Evolutionary conservation across 2,113 vertebrate species (phyloP).

Genomic region (Prionailurus bengalensis): DNA sequence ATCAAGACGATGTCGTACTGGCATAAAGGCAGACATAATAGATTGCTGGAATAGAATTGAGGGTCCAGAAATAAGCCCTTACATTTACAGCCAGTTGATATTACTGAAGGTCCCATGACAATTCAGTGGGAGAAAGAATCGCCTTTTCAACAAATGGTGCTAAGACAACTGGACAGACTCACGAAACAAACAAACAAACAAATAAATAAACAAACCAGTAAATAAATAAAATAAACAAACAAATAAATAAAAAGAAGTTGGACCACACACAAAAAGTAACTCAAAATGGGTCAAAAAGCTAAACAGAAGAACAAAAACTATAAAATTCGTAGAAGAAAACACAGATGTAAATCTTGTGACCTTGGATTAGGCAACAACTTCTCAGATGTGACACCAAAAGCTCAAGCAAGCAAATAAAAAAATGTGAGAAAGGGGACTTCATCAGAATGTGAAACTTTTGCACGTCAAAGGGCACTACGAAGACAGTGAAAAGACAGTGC

Average conservation of each 20-base stretch:
- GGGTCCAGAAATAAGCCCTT: neutral
- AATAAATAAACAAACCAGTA: neutral
- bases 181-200: too few relatives aligned
- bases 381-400: neutral
- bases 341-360: neutral
- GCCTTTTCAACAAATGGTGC: neutral
- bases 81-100: neutral
- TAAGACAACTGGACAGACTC: neutral
- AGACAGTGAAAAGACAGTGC: neutral
- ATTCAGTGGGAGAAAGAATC: neutral
- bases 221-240: too few relatives aligned
- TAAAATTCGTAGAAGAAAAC: neutral
- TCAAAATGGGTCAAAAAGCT: neutral
- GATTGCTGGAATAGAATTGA: neutral
- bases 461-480: neutral
- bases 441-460: slow-evolving; percentile 7
- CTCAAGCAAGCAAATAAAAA: slow-evolving; percentile 3
- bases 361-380: neutral
- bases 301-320: neutral
- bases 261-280: neutral
- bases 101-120: neutral
- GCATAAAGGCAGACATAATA: neutral
- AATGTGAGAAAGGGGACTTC: neutral
- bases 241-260: neutral
- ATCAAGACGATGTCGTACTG: neutral